Percentiles rank a stretch among this genome's conserved stretches.
phyloP scores from a whole-genome alignment of 2,888 invertebrate species.

The Brassicogethes aeneus region DNA sequence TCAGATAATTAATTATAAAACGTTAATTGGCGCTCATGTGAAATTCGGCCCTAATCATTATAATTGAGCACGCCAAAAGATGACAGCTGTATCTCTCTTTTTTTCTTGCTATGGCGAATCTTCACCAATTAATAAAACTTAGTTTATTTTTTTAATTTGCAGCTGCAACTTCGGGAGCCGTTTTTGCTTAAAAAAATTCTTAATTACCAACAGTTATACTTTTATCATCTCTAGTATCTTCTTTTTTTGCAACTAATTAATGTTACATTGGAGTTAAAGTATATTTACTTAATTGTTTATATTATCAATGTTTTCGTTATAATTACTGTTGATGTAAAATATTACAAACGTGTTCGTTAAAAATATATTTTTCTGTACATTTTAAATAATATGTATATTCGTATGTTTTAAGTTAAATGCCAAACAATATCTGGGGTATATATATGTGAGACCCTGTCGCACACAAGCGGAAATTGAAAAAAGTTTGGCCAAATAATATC shows the following conservation, averaged over 20 bases:
- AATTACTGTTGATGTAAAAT: not conserved
- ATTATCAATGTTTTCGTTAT: not conserved
- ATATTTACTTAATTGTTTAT: not conserved
- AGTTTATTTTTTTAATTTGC: no score
- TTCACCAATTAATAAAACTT: not conserved
- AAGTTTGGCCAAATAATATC: no score
- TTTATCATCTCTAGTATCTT: not conserved
- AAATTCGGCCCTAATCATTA: conserved; percentile 6
- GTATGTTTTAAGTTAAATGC: no score
- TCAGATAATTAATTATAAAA: conserved; percentile 6
- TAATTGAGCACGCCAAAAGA: not conserved
- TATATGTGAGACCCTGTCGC: no score
- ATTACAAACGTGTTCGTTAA: no score
- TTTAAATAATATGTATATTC: no score
- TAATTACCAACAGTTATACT: no score
- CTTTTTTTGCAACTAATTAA: not conserved
- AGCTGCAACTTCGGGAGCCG: no score
- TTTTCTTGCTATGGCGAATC: not conserved
- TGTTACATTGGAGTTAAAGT: not conserved
- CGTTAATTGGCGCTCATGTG: conserved; percentile 3
- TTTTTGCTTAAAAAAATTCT: no score
- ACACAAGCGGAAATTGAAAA: no score
- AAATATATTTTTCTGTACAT: no score
- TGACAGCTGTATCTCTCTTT: conserved; percentile 1
- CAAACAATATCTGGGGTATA: no score